These are phyloP conservation scores for Darevskia mixta DNA, from an alignment of 2,797 vertebrate species.

Conservation along the genomic window DNA sequence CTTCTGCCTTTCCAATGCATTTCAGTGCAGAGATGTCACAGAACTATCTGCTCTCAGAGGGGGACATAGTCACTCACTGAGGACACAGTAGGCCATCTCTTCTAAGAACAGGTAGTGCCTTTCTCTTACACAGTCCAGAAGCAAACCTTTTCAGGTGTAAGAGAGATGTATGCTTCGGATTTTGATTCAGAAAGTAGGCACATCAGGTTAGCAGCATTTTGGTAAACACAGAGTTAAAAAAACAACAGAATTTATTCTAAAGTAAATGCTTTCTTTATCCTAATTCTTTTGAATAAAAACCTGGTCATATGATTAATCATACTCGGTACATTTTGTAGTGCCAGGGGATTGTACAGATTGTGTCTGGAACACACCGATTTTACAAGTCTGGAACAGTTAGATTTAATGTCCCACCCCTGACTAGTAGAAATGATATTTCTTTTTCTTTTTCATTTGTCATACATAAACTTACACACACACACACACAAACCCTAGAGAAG, in stretches of 20 bases:
- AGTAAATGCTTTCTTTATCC: slow-evolving; percentile 18
- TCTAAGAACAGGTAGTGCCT: background rate
- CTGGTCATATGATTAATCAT: slow-evolving; percentile 31
- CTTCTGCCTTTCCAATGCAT: background rate
- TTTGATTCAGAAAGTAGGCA: too few species aligned
- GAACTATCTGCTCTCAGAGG: background rate
- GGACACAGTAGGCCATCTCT: background rate
- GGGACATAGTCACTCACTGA: background rate
- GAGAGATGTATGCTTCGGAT: background rate
- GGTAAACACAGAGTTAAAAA: background rate
- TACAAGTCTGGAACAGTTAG: slow-evolving; percentile 21
- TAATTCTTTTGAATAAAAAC: slow-evolving; percentile 23
- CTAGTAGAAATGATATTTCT: background rate
- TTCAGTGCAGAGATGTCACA: background rate
- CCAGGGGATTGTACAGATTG: slow-evolving; percentile 13
- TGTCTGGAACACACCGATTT: background rate
- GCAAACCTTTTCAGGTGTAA: background rate
- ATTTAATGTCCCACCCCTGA: background rate
- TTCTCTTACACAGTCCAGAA: background rate
- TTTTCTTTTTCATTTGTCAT: background rate
- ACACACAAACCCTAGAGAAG: background rate
- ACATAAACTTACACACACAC: background rate
- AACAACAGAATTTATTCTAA: background rate
- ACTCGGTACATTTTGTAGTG: slow-evolving; percentile 1
- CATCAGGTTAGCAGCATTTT: background rate